Evolutionary conservation across 2,113 vertebrate species (phyloP).

Genomic region (Dendrocopos noguchii): DNA sequence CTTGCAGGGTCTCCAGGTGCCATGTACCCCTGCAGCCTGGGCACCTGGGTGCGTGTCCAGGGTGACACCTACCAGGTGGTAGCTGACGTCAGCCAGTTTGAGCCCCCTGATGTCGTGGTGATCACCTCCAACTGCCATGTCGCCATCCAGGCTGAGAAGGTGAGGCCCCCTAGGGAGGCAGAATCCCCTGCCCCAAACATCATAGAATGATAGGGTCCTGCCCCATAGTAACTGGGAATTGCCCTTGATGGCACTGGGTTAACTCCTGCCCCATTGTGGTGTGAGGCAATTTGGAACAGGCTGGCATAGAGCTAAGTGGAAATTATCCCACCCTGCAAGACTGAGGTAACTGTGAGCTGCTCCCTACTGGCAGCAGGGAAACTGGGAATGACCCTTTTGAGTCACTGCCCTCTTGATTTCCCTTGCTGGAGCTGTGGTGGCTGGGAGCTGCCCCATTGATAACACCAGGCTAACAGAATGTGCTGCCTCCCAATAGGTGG

Average conservation of each 20-base stretch:
- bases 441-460: neutral
- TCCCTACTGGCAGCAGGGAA: neutral
- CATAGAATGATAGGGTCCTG: accelerated
- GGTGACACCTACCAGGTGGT: conserved; percentile 82
- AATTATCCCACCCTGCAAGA: neutral
- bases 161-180: neutral
- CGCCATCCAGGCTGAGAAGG: conserved; percentile 86
- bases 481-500: conserved; percentile 66
- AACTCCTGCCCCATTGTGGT: neutral
- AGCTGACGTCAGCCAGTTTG: conserved; percentile 85
- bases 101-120: conserved; percentile 84
- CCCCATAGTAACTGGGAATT: neutral
- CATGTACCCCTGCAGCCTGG: conserved; percentile 62
- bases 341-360: neutral
- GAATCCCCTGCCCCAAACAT: accelerated
- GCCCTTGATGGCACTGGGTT: no score
- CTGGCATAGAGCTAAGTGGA: neutral
- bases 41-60: conserved; percentile 58
- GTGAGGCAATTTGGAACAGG: neutral
- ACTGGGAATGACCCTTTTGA: neutral
- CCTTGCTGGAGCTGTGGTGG: neutral
- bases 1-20: conserved; percentile 44
- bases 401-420: neutral
- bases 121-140: conserved; percentile 82
- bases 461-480: neutral